These are phyloP conservation scores for Clitarchus hookeri DNA, from an alignment of 2,888 invertebrate genomes.

Conservation along the genomic window DNA sequence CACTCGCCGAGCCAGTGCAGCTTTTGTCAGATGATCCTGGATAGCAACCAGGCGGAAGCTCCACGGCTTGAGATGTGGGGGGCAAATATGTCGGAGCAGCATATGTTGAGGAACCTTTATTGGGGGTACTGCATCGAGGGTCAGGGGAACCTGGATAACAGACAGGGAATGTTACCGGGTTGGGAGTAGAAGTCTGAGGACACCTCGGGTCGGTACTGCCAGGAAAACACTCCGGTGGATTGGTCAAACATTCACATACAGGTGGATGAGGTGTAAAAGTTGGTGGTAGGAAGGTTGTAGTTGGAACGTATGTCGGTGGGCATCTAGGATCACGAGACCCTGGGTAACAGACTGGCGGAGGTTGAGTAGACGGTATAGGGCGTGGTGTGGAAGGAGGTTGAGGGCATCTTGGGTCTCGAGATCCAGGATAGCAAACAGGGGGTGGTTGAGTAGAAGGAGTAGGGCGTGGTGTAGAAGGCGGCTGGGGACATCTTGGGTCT, in stretches of 20 bases:
- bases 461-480: not conserved
- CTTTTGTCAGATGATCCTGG: slow-evolving; percentile 47
- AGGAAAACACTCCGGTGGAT: slow-evolving; percentile 34
- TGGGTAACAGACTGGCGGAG: slow-evolving; percentile 47
- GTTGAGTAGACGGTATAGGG: not conserved
- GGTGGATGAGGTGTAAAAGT: slow-evolving; percentile 41
- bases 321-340: slow-evolving; percentile 49
- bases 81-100: slow-evolving; percentile 48
- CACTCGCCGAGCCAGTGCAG: slow-evolving; percentile 31
- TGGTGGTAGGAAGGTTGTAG: slow-evolving; percentile 30
- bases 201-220: slow-evolving; percentile 39
- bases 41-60: slow-evolving; percentile 46
- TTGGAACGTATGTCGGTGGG: slow-evolving; percentile 39
- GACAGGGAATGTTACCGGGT: slow-evolving; percentile 43
- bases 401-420: slow-evolving; percentile 50
- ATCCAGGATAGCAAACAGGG: slow-evolving; percentile 39
- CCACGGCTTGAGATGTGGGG: slow-evolving; percentile 38
- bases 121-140: slow-evolving; percentile 44
- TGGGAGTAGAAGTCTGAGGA: slow-evolving; percentile 32
- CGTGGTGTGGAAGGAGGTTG: slow-evolving; percentile 39
- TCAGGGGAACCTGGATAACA: slow-evolving; percentile 46
- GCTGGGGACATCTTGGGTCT: not conserved
- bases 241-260: slow-evolving; percentile 28
- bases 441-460: slow-evolving; percentile 11
- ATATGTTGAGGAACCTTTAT: slow-evolving; percentile 40